Conservation (phyloP, 2,797 vertebrate species). For the Crocodylus rhombifer region DNA sequence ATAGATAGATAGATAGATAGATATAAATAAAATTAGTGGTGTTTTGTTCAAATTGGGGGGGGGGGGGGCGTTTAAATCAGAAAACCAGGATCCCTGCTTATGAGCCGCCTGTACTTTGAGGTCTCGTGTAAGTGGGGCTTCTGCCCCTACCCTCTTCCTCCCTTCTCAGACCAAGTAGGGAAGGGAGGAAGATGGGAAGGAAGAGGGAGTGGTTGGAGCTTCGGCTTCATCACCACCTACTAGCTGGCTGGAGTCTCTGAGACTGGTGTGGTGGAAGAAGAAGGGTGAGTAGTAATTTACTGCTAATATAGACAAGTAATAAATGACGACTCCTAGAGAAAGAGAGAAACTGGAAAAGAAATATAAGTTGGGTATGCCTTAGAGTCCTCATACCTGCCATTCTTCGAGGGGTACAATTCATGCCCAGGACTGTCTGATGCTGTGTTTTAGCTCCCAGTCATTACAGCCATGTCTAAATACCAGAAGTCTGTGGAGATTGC, state of each 20-base stretch:
- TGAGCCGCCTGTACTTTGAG: not conserved
- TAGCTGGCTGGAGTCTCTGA: rapidly evolving
- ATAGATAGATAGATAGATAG: too few species aligned
- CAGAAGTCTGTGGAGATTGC: not conserved
- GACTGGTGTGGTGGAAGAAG: rapidly evolving
- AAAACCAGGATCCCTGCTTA: not conserved
- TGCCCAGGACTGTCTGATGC: rapidly evolving
- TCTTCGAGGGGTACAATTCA: rapidly evolving
- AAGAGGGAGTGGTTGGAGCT: not conserved
- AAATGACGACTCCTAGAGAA: not conserved
- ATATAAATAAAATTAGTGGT: too few species aligned
- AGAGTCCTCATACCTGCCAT: rapidly evolving
- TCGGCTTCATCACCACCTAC: rapidly evolving
- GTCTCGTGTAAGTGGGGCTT: not conserved
- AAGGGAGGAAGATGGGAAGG: not conserved
- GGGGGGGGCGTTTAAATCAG: not conserved
- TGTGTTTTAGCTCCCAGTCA: rapidly evolving
- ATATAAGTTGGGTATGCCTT: not conserved
- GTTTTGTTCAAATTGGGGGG: too few species aligned
- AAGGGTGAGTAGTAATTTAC: not conserved
- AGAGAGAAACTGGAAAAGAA: not conserved
- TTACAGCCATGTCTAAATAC: not conserved
- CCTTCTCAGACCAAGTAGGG: not conserved
- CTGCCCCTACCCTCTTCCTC: not conserved
- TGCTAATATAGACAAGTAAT: not conserved